phyloP scores from a whole-genome alignment of 92 coral and sea anemone species.

The Plumapathes pennacea region DNA sequence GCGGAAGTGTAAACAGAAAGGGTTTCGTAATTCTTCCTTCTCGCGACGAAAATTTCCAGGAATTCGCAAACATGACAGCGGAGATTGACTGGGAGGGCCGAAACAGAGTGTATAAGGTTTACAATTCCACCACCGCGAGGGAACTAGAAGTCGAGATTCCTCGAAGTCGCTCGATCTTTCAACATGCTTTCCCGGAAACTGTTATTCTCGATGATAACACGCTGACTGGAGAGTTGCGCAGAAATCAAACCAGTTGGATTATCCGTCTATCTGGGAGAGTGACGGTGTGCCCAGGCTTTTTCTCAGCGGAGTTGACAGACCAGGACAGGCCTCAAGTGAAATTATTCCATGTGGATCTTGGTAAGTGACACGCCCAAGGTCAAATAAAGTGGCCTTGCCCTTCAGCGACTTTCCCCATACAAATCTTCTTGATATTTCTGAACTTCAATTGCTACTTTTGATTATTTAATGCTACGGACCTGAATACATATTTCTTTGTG shows the following conservation, averaged over 20 bases:
- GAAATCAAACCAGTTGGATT: conserved; percentile 79
- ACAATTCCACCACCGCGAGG: conserved; percentile 27
- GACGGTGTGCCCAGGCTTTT: conserved; percentile 65
- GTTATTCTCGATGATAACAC: conserved; percentile 49
- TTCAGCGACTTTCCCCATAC: too few species aligned
- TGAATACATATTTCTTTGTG: too few species aligned
- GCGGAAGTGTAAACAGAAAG: conserved; percentile 34
- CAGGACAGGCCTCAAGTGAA: conserved; percentile 70
- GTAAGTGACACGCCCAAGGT: too few species aligned
- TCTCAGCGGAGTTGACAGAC: conserved; percentile 55
- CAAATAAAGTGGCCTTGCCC: too few species aligned
- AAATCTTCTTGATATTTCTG: too few species aligned
- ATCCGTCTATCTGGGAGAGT: conserved; percentile 50
- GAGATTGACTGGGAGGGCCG: conserved; percentile 20
- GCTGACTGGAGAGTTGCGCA: conserved; percentile 41
- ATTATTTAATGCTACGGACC: too few species aligned
- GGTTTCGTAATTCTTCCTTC: conserved; percentile 35
- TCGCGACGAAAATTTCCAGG: conserved; percentile 25
- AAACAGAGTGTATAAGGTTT: conserved; percentile 45
- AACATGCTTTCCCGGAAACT: conserved; percentile 55
- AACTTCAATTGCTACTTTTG: too few species aligned
- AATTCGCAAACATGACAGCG: conserved; percentile 31
- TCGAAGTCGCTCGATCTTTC: conserved; percentile 50
- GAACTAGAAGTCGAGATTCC: conserved; percentile 43
- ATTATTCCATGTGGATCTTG: conserved; percentile 63